These are phyloP conservation scores for Dromiciops gliroides DNA, from an alignment of 2,113 vertebrate genomes.

Conservation along the genomic window DNA sequence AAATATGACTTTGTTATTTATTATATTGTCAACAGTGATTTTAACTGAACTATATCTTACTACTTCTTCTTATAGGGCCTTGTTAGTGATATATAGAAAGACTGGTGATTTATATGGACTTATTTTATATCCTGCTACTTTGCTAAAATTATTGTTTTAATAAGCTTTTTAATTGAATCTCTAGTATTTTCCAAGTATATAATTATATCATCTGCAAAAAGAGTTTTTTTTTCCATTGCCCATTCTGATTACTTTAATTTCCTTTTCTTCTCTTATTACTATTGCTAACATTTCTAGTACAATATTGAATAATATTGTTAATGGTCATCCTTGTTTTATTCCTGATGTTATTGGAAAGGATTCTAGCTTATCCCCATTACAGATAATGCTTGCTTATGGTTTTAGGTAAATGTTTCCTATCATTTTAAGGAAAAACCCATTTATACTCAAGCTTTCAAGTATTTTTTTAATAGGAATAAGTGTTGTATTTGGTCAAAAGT, in stretches of 20 bases:
- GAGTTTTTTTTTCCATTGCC: neutral
- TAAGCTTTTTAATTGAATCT: neutral
- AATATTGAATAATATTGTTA: neutral
- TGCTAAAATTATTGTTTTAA: neutral
- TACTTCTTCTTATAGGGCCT: neutral
- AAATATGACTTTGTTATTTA: neutral
- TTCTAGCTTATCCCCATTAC: neutral
- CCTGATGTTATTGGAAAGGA: neutral
- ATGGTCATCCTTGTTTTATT: neutral
- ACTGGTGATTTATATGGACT: neutral
- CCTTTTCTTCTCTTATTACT: neutral
- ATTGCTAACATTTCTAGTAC: neutral
- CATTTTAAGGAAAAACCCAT: neutral
- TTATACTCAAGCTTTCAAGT: neutral
- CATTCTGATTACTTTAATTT: neutral
- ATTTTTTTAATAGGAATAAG: neutral
- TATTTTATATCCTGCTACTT: neutral
- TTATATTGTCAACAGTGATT: neutral
- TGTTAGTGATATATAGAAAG: neutral
- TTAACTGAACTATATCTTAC: neutral
- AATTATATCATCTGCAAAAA: neutral
- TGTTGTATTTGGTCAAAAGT: neutral
- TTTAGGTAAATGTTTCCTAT: neutral
- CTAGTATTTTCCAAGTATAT: neutral
- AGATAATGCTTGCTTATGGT: neutral